These are phyloP conservation scores for Sphinx pinastri DNA, from an alignment of 2,888 invertebrate genomes.

Conservation along the genomic window DNA sequence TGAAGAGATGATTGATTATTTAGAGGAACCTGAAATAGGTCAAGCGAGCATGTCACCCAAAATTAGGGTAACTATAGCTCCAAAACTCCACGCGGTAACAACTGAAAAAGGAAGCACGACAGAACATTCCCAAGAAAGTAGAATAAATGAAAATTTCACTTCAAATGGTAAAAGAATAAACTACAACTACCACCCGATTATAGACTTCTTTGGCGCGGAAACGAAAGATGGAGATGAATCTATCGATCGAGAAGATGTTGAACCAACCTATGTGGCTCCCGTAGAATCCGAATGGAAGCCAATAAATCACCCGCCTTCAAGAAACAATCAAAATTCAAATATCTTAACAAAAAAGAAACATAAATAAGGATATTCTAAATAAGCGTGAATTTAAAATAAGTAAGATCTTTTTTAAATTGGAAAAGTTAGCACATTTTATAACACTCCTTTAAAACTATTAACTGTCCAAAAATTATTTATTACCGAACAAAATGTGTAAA, in stretches of 20 bases:
- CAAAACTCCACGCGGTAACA: slow-evolving; percentile 64
- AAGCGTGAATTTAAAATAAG: not conserved
- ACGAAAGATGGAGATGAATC: slow-evolving; percentile 61
- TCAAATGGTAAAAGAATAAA: slow-evolving; percentile 85
- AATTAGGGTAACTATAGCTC: slow-evolving; percentile 62
- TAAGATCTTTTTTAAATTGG: not conserved
- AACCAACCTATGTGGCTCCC: slow-evolving; percentile 54
- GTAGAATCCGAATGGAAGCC: slow-evolving; percentile 80
- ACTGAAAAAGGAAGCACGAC: slow-evolving; percentile 54
- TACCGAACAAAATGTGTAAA: slow-evolving; percentile 39
- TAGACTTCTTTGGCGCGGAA: slow-evolving; percentile 88
- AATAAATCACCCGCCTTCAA: slow-evolving; percentile 64
- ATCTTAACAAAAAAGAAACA: slow-evolving; percentile 41
- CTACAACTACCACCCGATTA: slow-evolving; percentile 93
- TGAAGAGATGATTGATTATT: slow-evolving; percentile 66
- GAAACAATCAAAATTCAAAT: slow-evolving; percentile 51
- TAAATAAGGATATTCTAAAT: slow-evolving; percentile 30
- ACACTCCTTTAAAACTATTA: not conserved
- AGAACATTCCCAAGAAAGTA: slow-evolving; percentile 46
- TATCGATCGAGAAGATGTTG: slow-evolving; percentile 72
- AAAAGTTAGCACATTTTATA: not conserved
- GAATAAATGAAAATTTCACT: slow-evolving; percentile 51
- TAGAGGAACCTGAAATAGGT: slow-evolving; percentile 60
- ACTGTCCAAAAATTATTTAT: not conserved
- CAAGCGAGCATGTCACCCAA: slow-evolving; percentile 50